phyloP scores from a whole-genome alignment of 2,113 vertebrate genomes.

The Gnathonemus echidnorhynchus region DNA sequence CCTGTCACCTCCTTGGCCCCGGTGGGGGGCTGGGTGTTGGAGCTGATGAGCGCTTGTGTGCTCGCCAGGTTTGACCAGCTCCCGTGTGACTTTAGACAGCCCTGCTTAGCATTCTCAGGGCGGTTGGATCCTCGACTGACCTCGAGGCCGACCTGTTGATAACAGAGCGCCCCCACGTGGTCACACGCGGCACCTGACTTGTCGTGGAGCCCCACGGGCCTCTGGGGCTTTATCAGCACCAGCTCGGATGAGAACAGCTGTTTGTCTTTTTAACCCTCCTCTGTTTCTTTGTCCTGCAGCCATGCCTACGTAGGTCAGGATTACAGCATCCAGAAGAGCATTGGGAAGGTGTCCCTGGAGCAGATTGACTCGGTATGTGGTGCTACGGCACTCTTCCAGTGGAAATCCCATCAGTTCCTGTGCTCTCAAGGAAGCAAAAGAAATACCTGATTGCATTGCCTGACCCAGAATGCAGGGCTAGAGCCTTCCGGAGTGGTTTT shows the following conservation, averaged over 20 bases:
- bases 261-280: background rate
- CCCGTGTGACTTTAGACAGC: background rate
- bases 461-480: background rate
- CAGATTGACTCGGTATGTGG: conserved; percentile 86
- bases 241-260: background rate
- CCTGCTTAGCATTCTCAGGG: background rate
- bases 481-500: background rate
- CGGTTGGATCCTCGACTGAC: background rate
- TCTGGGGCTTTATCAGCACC: background rate
- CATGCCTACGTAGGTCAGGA: conserved; percentile 92
- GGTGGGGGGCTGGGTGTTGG: background rate
- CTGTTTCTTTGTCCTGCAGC: conserved; percentile 52
- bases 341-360: conserved; percentile 86
- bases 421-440: background rate
- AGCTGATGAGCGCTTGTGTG: background rate
- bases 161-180: background rate
- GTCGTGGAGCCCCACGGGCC: background rate
- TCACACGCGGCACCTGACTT: background rate
- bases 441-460: background rate
- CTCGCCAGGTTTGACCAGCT: background rate
- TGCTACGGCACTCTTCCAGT: background rate
- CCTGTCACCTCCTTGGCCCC: background rate
- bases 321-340: conserved; percentile 79
- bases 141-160: background rate
- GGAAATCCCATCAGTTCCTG: background rate